Evolutionary conservation across 2,888 invertebrate species (phyloP).

Genomic region (Melangyna quadrimaculata): DNA sequence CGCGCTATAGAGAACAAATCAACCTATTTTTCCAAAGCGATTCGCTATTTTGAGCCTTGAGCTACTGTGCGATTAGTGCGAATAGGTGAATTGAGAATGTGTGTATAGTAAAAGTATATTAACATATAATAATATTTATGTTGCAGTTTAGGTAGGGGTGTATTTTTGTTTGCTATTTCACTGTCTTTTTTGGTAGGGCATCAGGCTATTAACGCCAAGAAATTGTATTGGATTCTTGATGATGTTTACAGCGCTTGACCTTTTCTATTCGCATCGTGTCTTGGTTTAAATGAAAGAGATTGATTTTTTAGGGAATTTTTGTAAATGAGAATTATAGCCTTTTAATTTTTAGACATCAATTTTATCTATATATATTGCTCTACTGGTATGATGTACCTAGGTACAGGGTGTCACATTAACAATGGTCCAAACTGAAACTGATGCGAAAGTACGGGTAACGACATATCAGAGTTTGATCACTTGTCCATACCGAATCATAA

Average conservation of each 20-base stretch:
- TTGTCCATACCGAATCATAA: too few species aligned
- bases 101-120: constrained; percentile 7
- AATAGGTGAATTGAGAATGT: background rate
- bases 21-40: background rate
- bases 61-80: constrained; percentile 27
- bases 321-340: too few species aligned
- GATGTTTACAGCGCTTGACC: background rate
- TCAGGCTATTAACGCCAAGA: constrained; percentile 8
- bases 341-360: too few species aligned
- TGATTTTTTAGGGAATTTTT: background rate
- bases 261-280: background rate
- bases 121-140: constrained; percentile 18
- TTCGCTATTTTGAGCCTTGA: constrained; percentile 4
- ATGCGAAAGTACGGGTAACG: too few species aligned
- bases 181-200: background rate
- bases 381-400: too few species aligned
- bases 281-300: background rate
- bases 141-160: too few species aligned
- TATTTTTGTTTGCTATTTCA: background rate
- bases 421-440: too few species aligned
- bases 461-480: too few species aligned
- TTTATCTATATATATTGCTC: too few species aligned
- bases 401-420: too few species aligned
- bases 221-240: constrained; percentile 8
- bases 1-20: background rate